These are phyloP conservation scores for Erebia ligea DNA, from an alignment of 2,888 invertebrate species.

Conservation along the genomic window DNA sequence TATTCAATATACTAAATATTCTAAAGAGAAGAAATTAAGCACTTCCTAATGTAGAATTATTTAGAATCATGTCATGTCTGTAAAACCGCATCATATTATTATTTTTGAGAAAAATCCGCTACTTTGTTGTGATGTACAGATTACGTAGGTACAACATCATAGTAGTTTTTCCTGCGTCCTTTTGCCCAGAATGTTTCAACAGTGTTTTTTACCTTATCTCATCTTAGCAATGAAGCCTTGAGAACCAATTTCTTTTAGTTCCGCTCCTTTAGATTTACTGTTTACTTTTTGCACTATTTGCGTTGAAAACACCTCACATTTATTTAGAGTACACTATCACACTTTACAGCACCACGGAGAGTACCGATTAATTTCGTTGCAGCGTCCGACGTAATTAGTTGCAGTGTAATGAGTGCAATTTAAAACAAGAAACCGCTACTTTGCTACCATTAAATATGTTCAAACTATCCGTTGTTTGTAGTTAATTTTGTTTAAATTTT, in stretches of 20 bases:
- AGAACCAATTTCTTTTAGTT: slow-evolving; percentile 8
- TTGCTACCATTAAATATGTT: slow-evolving; percentile 27
- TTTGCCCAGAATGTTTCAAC: background rate
- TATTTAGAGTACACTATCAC: slow-evolving; percentile 36
- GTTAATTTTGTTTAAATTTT: slow-evolving; percentile 9
- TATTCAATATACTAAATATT: too few species aligned
- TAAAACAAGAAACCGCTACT: slow-evolving; percentile 37
- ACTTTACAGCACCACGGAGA: slow-evolving; percentile 37
- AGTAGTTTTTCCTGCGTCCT: too few species aligned
- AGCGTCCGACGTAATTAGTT: slow-evolving; percentile 39
- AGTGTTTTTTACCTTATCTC: background rate
- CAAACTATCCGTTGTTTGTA: slow-evolving; percentile 17
- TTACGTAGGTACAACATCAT: too few species aligned
- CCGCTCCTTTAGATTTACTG: background rate
- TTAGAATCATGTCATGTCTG: too few species aligned
- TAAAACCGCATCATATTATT: too few species aligned
- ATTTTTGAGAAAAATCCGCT: too few species aligned
- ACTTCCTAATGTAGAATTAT: too few species aligned
- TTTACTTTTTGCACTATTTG: slow-evolving; percentile 26
- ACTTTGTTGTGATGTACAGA: too few species aligned
- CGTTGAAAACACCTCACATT: slow-evolving; percentile 32
- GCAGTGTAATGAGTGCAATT: slow-evolving; percentile 38
- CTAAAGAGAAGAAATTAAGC: too few species aligned
- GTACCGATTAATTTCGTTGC: slow-evolving; percentile 36
- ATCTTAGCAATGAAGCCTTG: background rate